Base-by-base conservation (phyloP, 2,888 invertebrate genomes). In the Celastrina argiolus region DNA sequence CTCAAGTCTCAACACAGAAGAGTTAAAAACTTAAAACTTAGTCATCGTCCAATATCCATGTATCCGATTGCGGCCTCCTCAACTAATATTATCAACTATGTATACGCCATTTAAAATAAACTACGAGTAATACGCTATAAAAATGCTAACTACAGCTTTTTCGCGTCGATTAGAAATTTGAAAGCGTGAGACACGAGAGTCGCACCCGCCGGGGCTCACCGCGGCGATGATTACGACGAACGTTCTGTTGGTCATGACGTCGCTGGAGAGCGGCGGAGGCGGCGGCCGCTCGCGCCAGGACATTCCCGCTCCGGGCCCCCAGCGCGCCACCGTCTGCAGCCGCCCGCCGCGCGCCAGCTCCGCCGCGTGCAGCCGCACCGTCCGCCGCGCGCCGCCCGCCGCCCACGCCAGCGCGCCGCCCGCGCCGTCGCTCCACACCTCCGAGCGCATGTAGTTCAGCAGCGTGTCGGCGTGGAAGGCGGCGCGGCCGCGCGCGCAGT, bases 401-500 rank as follows among this genome's bases (percentile, higher is more conserved):
- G 66, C 72, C 68, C 70, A 72, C 26, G 66, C 58, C 63, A 68
- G 58, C 26, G 36, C 63, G 16, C 72, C 72, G 36, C 68, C 64
- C 26, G 66, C 68, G 10, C 70, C 71, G 14, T 16, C 41, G 70
- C 64, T 66, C 39, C 70, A 67, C 66, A 68, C 69, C 71, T 69
- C 85, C 70, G 88, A 87, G 68, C 88, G 85, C 65, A 89, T 70
- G 70, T 85, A 88, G 77, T 89, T 89, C 61, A 89, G 82, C 70
- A 89, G 76, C 7, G 89, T 85, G 75, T 87, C 87, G 1, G 88
- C 88, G 73, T 89, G 87, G 76, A 87, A 84, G 67, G 84, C 82
- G 42, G 81, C 83, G 36, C 70, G 69, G 63, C 86, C 87, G 41
- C 26, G 18, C 3, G 63, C 71, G 75, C 88, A 87, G 72, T 77